Evolutionary conservation across 2,113 vertebrate genomes (phyloP).

Genomic region (Nerophis ophidion): DNA sequence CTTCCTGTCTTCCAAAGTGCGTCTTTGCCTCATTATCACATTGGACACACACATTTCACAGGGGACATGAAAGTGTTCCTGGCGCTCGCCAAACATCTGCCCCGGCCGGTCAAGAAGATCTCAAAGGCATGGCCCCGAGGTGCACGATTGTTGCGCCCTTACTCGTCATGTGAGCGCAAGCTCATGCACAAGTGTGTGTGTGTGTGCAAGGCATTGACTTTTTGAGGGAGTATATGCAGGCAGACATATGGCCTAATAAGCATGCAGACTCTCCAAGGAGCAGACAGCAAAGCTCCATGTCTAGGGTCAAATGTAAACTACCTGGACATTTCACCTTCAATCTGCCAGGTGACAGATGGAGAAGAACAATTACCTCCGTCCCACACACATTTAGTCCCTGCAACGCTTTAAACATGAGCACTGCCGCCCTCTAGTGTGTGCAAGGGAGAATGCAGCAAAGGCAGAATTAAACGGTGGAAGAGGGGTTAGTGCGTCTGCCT

Average conservation of each 20-base stretch:
- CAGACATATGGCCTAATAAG: constrained; percentile 44
- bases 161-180: constrained; percentile 43
- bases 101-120: constrained; percentile 43
- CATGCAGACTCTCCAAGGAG: constrained; percentile 25
- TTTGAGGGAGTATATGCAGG: constrained; percentile 16
- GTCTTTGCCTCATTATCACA: constrained; percentile 60
- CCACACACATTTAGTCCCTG: not conserved
- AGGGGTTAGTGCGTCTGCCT: too few species aligned
- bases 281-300: constrained; percentile 18
- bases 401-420: not conserved
- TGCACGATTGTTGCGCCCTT: constrained; percentile 43
- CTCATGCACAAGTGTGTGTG: constrained; percentile 11
- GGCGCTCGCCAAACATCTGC: constrained; percentile 54
- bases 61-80: constrained; percentile 64
- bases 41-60: constrained; percentile 70
- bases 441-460: constrained; percentile 15
- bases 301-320: constrained; percentile 42
- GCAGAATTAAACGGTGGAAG: not conserved
- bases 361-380: constrained; percentile 15
- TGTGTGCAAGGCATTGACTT: constrained; percentile 4
- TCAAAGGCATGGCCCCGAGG: constrained; percentile 54
- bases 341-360: constrained; percentile 11
- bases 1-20: constrained; percentile 40
- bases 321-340: constrained; percentile 29
- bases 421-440: constrained; percentile 34